Evolutionary conservation across 2,797 vertebrate genomes (phyloP).

Genomic region (Semotilus atromaculatus): DNA sequence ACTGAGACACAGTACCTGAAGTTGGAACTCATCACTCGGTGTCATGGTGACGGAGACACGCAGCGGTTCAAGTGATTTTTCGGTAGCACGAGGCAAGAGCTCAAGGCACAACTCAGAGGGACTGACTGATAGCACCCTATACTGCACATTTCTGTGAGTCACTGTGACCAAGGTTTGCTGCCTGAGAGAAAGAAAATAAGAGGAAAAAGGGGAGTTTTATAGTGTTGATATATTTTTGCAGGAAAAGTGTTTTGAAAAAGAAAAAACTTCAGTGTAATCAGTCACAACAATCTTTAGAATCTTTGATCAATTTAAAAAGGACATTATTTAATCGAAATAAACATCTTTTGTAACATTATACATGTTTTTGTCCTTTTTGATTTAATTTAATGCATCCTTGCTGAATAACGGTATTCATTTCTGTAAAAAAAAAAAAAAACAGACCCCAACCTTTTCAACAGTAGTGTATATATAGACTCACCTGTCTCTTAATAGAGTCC

Average conservation of each 20-base stretch:
- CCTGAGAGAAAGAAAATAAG: conserved; percentile 57
- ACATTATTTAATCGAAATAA: not conserved
- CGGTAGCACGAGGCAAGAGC: conserved; percentile 64
- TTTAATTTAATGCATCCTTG: not conserved
- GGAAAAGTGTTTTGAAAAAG: too few species aligned
- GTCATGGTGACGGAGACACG: conserved; percentile 68
- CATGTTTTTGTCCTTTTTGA: not conserved
- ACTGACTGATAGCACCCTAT: conserved; percentile 65
- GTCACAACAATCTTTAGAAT: not conserved
- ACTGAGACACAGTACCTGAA: conserved; percentile 70
- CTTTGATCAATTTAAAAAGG: not conserved
- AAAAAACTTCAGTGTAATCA: too few species aligned
- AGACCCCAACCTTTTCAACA: not conserved
- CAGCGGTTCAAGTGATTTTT: conserved; percentile 68
- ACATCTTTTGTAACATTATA: not conserved
- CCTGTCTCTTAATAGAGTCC: conserved; percentile 68
- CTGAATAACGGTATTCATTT: not conserved
- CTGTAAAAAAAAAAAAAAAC: not conserved
- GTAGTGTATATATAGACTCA: conserved; percentile 59
- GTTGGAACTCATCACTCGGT: conserved; percentile 63
- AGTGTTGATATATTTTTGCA: too few species aligned
- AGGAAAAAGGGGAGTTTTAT: too few species aligned
- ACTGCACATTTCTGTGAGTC: conserved; percentile 62
- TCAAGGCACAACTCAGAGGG: conserved; percentile 73
- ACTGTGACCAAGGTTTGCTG: conserved; percentile 62